phyloP scores from a whole-genome alignment of 2,888 invertebrate species.

The Melipona beecheii region DNA sequence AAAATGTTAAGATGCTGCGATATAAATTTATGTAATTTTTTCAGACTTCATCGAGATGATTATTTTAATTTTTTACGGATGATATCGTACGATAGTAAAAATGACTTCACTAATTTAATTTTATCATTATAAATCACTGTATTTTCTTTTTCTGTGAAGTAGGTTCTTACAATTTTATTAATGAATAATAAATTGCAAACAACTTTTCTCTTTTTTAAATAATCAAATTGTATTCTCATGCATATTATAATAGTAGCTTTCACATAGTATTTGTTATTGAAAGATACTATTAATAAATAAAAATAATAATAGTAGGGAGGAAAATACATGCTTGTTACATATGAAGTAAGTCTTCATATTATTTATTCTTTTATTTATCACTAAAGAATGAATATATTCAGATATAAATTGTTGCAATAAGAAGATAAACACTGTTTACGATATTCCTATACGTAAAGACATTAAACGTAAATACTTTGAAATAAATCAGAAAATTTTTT shows the following conservation, averaged over 20 bases:
- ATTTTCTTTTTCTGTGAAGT: constrained; percentile 19
- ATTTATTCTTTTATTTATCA: constrained; percentile 44
- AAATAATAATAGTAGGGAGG: constrained; percentile 49
- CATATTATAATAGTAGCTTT: constrained; percentile 44
- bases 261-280: constrained; percentile 50
- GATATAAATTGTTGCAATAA: constrained; percentile 32
- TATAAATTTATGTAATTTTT: background rate
- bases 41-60: background rate
- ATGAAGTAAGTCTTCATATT: constrained; percentile 36
- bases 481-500: constrained; percentile 18
- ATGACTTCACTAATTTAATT: background rate
- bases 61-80: background rate
- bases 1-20: background rate
- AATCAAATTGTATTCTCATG: constrained; percentile 32
- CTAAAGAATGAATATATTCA: constrained; percentile 27
- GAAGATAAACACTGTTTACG: constrained; percentile 22
- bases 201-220: constrained; percentile 35
- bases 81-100: background rate
- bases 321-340: constrained; percentile 56
- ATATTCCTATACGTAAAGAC: constrained; percentile 23
- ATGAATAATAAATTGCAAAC: constrained; percentile 9
- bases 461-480: constrained; percentile 28
- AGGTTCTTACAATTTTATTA: constrained; percentile 15
- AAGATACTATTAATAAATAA: constrained; percentile 42
- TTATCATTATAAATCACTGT: background rate